These are phyloP conservation scores for Platalea minor DNA, from an alignment of 2,797 vertebrate genomes.

Conservation along the genomic window DNA sequence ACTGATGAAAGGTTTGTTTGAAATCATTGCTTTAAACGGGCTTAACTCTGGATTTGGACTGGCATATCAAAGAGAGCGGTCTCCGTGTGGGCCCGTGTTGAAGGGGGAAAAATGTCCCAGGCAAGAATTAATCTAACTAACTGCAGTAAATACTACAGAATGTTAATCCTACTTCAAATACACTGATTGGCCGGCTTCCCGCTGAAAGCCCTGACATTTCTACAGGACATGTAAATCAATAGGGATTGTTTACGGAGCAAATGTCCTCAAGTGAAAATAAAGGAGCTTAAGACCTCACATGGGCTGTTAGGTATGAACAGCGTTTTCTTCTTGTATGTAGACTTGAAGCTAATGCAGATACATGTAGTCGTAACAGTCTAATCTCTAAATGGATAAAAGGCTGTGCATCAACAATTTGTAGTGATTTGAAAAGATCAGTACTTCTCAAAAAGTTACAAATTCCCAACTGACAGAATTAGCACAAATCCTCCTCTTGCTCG, in stretches of 20 bases:
- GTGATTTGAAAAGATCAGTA: constrained; percentile 15
- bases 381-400: constrained; percentile 11
- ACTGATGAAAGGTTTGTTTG: constrained; percentile 40
- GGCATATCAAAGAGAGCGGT: neutral
- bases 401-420: neutral
- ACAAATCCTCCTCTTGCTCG: constrained; percentile 20
- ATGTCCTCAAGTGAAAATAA: neutral
- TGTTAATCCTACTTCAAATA: constrained; percentile 47
- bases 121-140: constrained; percentile 37
- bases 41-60: constrained; percentile 25
- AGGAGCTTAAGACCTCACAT: neutral
- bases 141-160: constrained; percentile 33
- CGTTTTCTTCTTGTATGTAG: neutral
- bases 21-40: constrained; percentile 2
- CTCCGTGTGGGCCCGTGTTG: neutral
- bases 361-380: neutral
- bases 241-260: neutral
- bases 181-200: constrained; percentile 22
- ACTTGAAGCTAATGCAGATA: neutral
- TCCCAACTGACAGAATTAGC: neutral
- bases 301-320: neutral
- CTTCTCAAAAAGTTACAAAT: constrained; percentile 13
- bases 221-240: neutral
- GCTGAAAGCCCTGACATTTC: constrained; percentile 25
- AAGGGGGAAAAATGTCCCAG: constrained; percentile 16